Base-by-base conservation (phyloP, 1,140 invertebrate species). In the Aricia agestis region DNA sequence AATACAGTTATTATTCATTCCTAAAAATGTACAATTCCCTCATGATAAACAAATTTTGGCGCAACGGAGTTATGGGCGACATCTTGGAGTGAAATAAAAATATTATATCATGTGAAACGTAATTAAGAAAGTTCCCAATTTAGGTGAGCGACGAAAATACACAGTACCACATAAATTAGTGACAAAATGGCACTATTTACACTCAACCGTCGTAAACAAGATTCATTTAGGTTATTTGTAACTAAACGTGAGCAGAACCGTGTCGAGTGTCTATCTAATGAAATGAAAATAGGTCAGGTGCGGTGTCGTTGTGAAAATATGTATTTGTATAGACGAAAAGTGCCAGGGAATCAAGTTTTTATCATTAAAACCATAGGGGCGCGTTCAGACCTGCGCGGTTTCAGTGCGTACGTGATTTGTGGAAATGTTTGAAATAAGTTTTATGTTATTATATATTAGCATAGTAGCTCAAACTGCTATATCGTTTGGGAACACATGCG, bases 211-310 rank as follows among this genome's bases (percentile, higher is more conserved):
- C 59, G 19, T 63, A 63, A 63, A 63, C 17, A 9, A 63, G 59
- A 63, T 19, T 63, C 59, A 63, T 63, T 63, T 19, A 63, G 59
- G n/a, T 59, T 59, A 59, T 59, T 59, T 59, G 58, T 59, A 17
- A 59, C 58, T 17, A 59, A 19, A 59, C 18, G 58, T 18, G 45
- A 5, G 45, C 45, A 10, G 11, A 52, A 52, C 45, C 45, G 45
- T 52, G 45, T 52, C 45, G 45, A 52, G 45, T 52, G 45, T 52
- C 45, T 52, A 15, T 52, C 45, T 52, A 52, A 52, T 52, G 45
- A 52, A 52, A 52, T 52, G 45, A 52, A 52, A 52, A 52, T 52
- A 52, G 45, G 45, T 52, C 45, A 52, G 45, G 45, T 15, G 45
- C 45, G 45, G 45, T 52, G 45, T 52, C 45, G 45, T 15, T 15